Evolutionary conservation across 2,888 invertebrate species (phyloP), one percentile per base, ranked within the genome.

Genomic region (Pyrgus malvae): DNA sequence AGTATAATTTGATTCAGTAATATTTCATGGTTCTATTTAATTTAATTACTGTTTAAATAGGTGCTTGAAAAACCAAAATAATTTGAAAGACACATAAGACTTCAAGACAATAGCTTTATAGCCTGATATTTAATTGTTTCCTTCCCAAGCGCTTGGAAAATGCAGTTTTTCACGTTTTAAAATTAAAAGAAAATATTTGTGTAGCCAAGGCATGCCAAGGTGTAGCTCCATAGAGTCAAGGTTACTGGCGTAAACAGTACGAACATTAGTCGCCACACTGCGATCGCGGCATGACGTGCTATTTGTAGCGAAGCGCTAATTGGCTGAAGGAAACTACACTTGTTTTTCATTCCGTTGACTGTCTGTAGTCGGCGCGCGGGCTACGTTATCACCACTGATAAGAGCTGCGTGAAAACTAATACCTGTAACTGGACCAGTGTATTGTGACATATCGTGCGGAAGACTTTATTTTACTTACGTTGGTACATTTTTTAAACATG

Each of bases 351-450:
- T 38, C 54, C 59, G 60, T 40, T 41, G 57, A 59, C 57, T 23
- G 25, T 12, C 40, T 11, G 56, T n/a, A 50, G 48, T 57, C 57
- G 51, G 58, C 65, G 62, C 61, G 63, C 65, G 65, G 68, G 63
- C 65, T 70, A 69, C 56, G 67, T 67, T 75, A 76, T 76, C 72
- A 64, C 45, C 9, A 44, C 48, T 65, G 75, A 74, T 70, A 73
- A 69, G 48, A 54, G 25, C 5, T 9, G n/a, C 56, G 63, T 67
- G 66, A 66, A 46, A 33, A 41, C 12, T 14, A 14, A 23, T 11
- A 9, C 29, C 49, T 58, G 19, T 33, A 60, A 66, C 66, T 56
- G 19, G 38, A 59, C 66, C 66, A 74, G 71, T 74, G 48, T 58
- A 51, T 42, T 62, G 48, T 62, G 44, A 57, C 55, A 58, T 63